Conservation (phyloP, 53 echinoderm and acorn worm genomes). For the Temnopleurus reevesii region DNA sequence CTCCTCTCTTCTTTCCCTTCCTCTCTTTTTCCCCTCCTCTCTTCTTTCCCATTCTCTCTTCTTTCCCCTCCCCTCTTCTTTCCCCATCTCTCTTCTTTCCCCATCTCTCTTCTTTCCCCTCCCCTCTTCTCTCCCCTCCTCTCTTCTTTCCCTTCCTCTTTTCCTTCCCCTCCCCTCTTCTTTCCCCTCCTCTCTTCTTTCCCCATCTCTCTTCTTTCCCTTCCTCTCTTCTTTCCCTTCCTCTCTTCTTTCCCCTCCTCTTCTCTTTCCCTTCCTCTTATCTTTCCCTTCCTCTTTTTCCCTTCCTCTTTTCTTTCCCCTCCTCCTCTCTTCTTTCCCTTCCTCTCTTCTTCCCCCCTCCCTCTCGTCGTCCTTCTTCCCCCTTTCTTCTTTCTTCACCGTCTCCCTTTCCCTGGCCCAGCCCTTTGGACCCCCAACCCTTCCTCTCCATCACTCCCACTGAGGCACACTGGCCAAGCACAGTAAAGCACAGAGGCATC, state of each 20-base stretch:
- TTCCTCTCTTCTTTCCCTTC: not conserved
- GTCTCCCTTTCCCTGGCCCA: too few relatives aligned
- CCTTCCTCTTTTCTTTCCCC: not conserved
- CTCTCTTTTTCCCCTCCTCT: not conserved
- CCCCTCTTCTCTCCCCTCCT: not conserved
- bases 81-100: not conserved
- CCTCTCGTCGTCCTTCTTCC: not conserved
- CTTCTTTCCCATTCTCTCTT: too few relatives aligned
- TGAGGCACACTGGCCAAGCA: not conserved
- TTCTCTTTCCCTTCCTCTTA: not conserved
- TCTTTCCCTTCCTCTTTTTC: not conserved
- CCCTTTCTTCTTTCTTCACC: too few relatives aligned
- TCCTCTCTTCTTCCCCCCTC: not conserved
- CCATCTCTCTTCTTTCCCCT: not conserved
- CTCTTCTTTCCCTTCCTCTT: not conserved
- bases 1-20: not conserved
- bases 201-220: not conserved
- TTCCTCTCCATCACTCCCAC: not conserved
- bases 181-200: not conserved
- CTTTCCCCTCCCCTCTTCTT: not conserved
- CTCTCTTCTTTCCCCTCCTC: not conserved
- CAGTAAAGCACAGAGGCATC: not conserved
- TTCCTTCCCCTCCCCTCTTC: not conserved
- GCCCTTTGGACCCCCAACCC: too few relatives aligned
- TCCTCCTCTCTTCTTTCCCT: not conserved